Conservation (phyloP, 2,888 invertebrate species). For the Diarsia mendica region DNA sequence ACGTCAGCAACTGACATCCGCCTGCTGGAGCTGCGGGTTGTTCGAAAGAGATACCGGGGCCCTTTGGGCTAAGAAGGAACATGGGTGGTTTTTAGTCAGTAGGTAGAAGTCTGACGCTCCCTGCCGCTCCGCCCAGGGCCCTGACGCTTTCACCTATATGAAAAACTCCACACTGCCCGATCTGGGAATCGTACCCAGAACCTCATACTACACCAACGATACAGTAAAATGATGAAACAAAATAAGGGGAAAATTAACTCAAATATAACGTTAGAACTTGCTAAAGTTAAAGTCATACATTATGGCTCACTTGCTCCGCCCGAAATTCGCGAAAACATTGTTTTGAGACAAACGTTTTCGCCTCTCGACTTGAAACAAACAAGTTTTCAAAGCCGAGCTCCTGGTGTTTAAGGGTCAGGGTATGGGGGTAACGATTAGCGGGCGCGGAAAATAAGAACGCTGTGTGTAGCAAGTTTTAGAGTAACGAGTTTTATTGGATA, state of each 20-base stretch:
- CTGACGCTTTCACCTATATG: too few relatives aligned
- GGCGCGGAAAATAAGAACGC: neutral
- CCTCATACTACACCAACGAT: neutral
- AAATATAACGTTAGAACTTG: slow-evolving; percentile 38
- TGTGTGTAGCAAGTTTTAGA: neutral
- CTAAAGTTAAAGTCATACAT: slow-evolving; percentile 49
- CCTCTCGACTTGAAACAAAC: slow-evolving; percentile 65
- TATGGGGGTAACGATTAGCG: slow-evolving; percentile 45
- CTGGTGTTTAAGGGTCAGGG: slow-evolving; percentile 49
- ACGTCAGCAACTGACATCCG: too few relatives aligned
- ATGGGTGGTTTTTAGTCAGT: too few relatives aligned
- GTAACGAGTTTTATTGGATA: too few relatives aligned
- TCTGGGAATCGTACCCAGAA: neutral
- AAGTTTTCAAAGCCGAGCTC: slow-evolving; percentile 69
- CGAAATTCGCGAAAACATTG: slow-evolving; percentile 60
- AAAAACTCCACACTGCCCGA: neutral
- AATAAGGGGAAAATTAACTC: slow-evolving; percentile 43
- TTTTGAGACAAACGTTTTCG: slow-evolving; percentile 59
- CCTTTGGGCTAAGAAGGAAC: too few relatives aligned
- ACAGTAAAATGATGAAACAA: slow-evolving; percentile 17
- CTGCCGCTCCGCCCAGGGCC: too few relatives aligned
- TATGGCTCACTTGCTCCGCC: slow-evolving; percentile 32
- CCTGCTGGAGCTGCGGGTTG: too few relatives aligned
- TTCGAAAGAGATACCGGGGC: too few relatives aligned
- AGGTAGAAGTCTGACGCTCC: too few relatives aligned